These are phyloP conservation scores for Drosophila pectinifera DNA, from an alignment of 1,140 invertebrate species.

Conservation along the genomic window DNA sequence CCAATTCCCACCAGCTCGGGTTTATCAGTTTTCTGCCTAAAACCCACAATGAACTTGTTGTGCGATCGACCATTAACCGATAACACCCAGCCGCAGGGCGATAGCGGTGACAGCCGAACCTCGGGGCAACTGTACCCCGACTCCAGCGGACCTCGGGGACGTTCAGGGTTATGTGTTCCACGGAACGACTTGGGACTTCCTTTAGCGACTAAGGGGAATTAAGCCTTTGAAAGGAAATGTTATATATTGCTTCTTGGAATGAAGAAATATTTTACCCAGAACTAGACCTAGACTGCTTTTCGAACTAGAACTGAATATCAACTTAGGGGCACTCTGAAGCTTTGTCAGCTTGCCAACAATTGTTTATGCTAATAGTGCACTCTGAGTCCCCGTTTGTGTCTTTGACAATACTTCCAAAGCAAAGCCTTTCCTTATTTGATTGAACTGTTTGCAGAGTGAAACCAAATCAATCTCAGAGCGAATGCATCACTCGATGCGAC, in stretches of 20 bases:
- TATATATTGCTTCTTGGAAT: too few relatives aligned
- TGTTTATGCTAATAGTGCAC: slow-evolving; percentile 8
- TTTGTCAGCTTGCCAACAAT: background rate
- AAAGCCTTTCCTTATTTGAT: slow-evolving; percentile 10
- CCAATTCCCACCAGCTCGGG: too few relatives aligned
- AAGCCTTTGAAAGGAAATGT: background rate
- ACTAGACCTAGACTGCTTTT: too few relatives aligned
- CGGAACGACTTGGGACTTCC: too few relatives aligned
- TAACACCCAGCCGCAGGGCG: slow-evolving; percentile 23
- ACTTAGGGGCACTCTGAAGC: too few relatives aligned
- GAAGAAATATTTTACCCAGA: too few relatives aligned
- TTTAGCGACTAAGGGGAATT: background rate
- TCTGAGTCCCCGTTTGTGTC: slow-evolving; percentile 3
- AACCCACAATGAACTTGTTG: slow-evolving; percentile 34
- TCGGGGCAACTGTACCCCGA: too few relatives aligned
- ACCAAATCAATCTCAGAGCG: slow-evolving; percentile 28
- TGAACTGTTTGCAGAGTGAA: slow-evolving; percentile 7
- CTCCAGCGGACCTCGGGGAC: background rate
- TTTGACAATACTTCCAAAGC: background rate
- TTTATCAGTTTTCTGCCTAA: slow-evolving; percentile 28
- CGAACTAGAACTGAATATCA: too few relatives aligned
- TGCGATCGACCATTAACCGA: slow-evolving; percentile 28
- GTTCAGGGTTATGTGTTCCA: background rate
- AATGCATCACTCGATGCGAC: slow-evolving; percentile 34
- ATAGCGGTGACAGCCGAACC: background rate